phyloP scores from a whole-genome alignment of 2,888 invertebrate species.

The Incurvaria masculella region DNA sequence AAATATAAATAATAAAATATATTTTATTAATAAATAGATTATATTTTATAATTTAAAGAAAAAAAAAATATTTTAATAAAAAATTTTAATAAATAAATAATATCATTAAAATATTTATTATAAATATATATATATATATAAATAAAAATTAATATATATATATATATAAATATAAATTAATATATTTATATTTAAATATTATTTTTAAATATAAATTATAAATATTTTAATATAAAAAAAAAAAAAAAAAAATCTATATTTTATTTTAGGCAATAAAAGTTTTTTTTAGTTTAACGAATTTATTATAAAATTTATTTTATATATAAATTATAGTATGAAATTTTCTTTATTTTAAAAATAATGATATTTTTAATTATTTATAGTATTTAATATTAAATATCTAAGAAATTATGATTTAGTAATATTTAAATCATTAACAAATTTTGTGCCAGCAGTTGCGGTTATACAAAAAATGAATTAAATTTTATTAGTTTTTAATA shows the following conservation, averaged over 20 bases:
- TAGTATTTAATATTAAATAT: constrained; percentile 55
- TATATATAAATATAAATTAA: constrained; percentile 15
- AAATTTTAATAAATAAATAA: background rate
- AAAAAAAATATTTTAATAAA: background rate
- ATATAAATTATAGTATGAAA: constrained; percentile 40
- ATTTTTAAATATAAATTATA: constrained; percentile 35
- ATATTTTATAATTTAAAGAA: constrained; percentile 3
- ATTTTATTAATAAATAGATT: constrained; percentile 16
- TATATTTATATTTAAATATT: constrained; percentile 35
- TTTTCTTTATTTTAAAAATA: constrained; percentile 26
- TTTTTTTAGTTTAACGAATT: constrained; percentile 49
- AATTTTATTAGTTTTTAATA: constrained; percentile 49
- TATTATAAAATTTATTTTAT: constrained; percentile 53
- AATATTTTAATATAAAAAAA: constrained; percentile 24
- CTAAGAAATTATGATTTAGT: constrained; percentile 61
- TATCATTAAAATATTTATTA: constrained; percentile 15
- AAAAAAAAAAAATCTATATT: constrained; percentile 41
- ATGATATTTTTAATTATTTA: constrained; percentile 15
- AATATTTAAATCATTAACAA: constrained; percentile 56
- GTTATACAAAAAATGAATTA: constrained; percentile 61
- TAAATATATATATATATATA: constrained; percentile 14
- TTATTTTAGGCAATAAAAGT: constrained; percentile 37
- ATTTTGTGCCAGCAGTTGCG: constrained; percentile 71
- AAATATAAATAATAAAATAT: constrained; percentile 12
- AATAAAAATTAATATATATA: constrained; percentile 12